Evolutionary conservation across 1,140 invertebrate species (phyloP).

Genomic region (Hylaeus volcanicus): DNA sequence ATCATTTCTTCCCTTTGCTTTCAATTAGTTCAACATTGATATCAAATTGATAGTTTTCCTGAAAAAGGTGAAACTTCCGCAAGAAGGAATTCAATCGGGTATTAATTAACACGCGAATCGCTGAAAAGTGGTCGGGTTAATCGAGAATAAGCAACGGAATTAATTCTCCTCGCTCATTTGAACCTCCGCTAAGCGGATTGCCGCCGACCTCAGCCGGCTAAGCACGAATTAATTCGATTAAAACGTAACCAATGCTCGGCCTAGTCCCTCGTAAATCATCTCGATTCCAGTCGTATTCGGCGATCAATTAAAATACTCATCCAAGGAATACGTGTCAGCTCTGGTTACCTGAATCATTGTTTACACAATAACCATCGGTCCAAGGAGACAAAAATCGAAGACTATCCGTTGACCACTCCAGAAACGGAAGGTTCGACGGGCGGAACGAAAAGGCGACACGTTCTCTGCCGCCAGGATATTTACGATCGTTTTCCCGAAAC

Average conservation of each 20-base stretch:
- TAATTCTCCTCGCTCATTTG: slow-evolving; percentile 31
- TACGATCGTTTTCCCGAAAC: slow-evolving; percentile 72
- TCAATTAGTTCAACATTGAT: too few species aligned
- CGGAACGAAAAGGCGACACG: slow-evolving; percentile 34
- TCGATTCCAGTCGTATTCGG: too few species aligned
- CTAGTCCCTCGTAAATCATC: too few species aligned
- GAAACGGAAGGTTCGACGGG: not conserved
- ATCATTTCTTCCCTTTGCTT: too few species aligned
- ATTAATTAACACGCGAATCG: too few species aligned
- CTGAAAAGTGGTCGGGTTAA: slow-evolving; percentile 12
- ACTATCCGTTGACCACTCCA: slow-evolving; percentile 10
- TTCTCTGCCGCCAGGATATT: slow-evolving; percentile 64
- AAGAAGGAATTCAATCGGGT: too few species aligned
- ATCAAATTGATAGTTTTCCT: too few species aligned
- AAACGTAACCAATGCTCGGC: slow-evolving; percentile 33
- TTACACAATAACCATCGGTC: too few species aligned
- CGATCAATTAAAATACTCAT: too few species aligned
- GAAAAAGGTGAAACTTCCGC: too few species aligned
- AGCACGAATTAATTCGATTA: slow-evolving; percentile 44
- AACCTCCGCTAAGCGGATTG: slow-evolving; percentile 39
- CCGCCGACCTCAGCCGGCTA: slow-evolving; percentile 9
- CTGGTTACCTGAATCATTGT: too few species aligned
- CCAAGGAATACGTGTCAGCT: too few species aligned
- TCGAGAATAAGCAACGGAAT: slow-evolving; percentile 30
- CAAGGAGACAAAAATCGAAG: slow-evolving; percentile 4